Conservation (phyloP, 2,797 vertebrate species). For the Pangasius krempfi region DNA sequence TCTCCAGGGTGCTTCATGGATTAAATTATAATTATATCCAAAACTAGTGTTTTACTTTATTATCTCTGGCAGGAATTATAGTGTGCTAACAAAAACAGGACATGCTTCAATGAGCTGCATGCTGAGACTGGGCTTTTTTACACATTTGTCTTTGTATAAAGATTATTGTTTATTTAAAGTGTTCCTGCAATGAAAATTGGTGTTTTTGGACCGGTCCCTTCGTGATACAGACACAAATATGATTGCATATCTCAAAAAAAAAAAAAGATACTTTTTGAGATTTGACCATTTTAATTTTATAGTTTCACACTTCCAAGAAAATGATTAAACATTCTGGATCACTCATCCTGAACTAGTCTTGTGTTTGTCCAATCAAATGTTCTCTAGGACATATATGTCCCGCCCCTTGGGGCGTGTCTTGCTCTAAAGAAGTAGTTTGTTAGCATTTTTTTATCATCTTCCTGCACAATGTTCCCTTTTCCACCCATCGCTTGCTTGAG, state of each 20-base stretch:
- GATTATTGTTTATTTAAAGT: not conserved
- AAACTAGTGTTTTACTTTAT: not conserved
- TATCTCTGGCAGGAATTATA: conserved; percentile 16
- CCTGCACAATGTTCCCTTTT: not conserved
- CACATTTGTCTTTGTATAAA: not conserved
- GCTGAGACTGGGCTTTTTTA: not conserved
- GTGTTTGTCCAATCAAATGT: not conserved
- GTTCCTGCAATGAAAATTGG: not conserved
- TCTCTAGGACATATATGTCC: not conserved
- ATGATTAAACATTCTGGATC: not conserved
- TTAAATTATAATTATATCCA: not conserved
- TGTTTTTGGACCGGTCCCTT: not conserved
- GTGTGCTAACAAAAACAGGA: too few species aligned
- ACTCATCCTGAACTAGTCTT: not conserved
- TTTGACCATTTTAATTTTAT: too few species aligned
- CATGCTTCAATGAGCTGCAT: not conserved
- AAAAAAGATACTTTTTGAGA: too few species aligned
- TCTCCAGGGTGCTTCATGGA: not conserved
- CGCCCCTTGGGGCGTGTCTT: too few species aligned
- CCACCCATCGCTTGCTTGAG: not conserved
- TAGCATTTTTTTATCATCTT: too few species aligned
- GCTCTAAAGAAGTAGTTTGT: not conserved
- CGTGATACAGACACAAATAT: too few species aligned
- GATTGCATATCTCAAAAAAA: too few species aligned
- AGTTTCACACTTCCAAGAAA: not conserved